phyloP scores from a whole-genome alignment of 2,113 vertebrate genomes.

The Lophura nycthemera region DNA sequence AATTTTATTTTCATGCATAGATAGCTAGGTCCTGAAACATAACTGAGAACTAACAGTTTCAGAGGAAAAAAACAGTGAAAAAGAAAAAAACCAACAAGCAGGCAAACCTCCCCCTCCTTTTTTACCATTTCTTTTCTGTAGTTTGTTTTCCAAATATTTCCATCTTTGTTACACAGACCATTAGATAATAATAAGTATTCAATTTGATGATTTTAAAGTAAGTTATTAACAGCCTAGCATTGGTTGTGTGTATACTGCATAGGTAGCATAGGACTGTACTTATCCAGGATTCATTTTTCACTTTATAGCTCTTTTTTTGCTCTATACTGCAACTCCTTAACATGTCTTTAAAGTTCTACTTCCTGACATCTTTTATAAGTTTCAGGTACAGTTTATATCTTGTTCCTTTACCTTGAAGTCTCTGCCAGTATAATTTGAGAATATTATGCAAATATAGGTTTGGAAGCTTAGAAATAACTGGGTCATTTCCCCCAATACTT shows the following conservation, averaged over 20 bases:
- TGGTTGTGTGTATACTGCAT: neutral
- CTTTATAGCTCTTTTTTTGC: neutral
- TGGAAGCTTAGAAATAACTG: neutral
- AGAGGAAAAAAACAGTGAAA: accelerated
- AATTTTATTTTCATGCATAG: neutral
- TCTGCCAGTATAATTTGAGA: neutral
- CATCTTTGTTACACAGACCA: neutral
- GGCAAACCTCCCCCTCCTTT: neutral
- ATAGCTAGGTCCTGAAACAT: neutral
- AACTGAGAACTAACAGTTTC: neutral
- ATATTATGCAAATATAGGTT: neutral
- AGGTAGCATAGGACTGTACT: neutral
- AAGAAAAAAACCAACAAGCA: neutral
- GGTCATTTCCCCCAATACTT: neutral
- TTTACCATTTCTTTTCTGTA: neutral
- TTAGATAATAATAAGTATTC: neutral
- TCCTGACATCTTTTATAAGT: neutral
- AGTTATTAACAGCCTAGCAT: neutral
- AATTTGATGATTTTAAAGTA: slow-evolving; percentile 7
- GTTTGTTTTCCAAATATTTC: neutral
- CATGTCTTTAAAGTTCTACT: neutral
- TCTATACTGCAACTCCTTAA: neutral
- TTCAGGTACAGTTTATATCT: neutral
- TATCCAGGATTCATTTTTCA: slow-evolving; percentile 21
- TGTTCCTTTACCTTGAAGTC: neutral